phyloP scores from a whole-genome alignment of 1,140 invertebrate genomes.

The Trichonephila clavipes region DNA sequence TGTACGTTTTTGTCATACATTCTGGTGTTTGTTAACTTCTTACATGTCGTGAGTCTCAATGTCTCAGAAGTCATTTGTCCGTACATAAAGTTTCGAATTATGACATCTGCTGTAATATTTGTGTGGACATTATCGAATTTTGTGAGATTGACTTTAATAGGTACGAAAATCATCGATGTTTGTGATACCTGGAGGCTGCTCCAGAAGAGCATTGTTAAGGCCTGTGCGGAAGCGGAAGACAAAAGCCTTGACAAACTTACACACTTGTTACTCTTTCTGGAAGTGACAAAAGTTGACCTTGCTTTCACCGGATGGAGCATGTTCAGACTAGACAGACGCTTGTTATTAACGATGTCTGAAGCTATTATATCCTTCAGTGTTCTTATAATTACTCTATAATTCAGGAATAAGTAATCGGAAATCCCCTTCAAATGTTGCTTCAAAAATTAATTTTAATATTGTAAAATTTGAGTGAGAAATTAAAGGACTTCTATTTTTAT shows the following conservation, averaged over 20 bases:
- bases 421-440: too few relatives aligned
- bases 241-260: not conserved
- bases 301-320: constrained; percentile 47
- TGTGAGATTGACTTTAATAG: not conserved
- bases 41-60: not conserved
- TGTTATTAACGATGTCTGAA: constrained; percentile 14
- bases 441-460: too few relatives aligned
- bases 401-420: too few relatives aligned
- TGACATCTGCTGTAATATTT: not conserved
- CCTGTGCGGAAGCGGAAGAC: not conserved
- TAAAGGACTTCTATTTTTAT: too few relatives aligned
- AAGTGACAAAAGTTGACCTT: not conserved
- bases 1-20: constrained; percentile 14
- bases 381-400: constrained; percentile 32
- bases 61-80: not conserved
- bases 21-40: constrained; percentile 42
- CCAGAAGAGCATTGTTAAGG: not conserved
- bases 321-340: constrained; percentile 26
- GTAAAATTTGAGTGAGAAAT: too few relatives aligned
- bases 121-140: not conserved
- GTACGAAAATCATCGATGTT: not conserved
- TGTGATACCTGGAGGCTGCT: not conserved
- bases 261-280: not conserved
- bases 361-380: constrained; percentile 44
- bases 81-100: not conserved